Base-by-base conservation (phyloP, 2,888 invertebrate genomes). In the Drosophila sordidula region DNA sequence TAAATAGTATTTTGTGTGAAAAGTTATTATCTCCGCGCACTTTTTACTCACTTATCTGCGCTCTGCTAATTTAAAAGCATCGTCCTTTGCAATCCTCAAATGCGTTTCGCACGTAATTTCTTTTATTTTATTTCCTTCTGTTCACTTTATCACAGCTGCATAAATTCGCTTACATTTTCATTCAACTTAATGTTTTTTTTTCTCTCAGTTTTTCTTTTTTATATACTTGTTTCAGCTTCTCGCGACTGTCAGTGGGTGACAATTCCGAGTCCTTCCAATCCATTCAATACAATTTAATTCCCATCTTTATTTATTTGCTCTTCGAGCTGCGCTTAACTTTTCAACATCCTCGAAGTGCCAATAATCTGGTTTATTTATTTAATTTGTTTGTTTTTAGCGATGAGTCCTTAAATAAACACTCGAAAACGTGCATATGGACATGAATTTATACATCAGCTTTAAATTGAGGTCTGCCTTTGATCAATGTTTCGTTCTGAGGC, bases 391-490 rank as follows among this genome's bases (percentile, higher is more conserved):
- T 9, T 34, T 55, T 11, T 22, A 16, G 6, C 18, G 44, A n/a
- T 16, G 14, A 34, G 45, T 16, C n/a, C 36, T n/a, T n/a, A 18
- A 12, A 38, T 26, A 56, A n/a, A 34, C 4, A 26, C 34, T 14
- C 12, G 26, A 12, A 44, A 3, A 0, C 4, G 6, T 8, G n/a
- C 26, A 59, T 36, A 38, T 38, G 44, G 1, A 9, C 14, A 41
- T 11, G 1, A 4, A 14, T 18, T 62, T 16, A 8, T 6, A 14
- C n/a, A 54, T 49, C 41, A 18, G 41, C 14, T 51, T 70, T 42
- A 45, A 61, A 62, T 70, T 55, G 51, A 49, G 45, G 12, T 14
- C 34, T 52, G 58, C 52, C 72, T 74, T 75, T 78, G 75, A 75
- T 75, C 75, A 61, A 42, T 74, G 38, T 16, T 11, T n/a, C n/a